Evolutionary conservation across 2,888 invertebrate genomes (phyloP).

Genomic region (Sphaerophoria rueppellii): DNA sequence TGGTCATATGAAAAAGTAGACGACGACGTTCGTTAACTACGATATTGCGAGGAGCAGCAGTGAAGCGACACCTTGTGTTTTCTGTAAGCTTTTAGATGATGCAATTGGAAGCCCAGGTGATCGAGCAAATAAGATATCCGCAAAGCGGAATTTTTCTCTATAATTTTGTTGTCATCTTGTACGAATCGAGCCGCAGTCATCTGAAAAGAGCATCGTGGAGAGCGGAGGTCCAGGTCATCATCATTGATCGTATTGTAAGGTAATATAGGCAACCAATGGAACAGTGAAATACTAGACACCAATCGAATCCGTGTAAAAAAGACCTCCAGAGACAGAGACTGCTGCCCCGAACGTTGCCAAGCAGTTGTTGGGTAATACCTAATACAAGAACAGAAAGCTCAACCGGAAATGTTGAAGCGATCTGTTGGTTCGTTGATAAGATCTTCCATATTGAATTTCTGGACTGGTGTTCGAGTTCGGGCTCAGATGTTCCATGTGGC

Average conservation of each 20-base stretch:
- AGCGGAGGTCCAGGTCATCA: constrained; percentile 44
- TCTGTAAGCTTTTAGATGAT: constrained; percentile 36
- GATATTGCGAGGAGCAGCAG: no score
- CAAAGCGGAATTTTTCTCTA: constrained; percentile 50
- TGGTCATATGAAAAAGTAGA: constrained; percentile 54
- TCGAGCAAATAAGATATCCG: constrained; percentile 68
- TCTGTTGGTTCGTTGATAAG: constrained; percentile 65
- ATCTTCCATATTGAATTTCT: constrained; percentile 70
- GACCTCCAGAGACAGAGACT: constrained; percentile 55
- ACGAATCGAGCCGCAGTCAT: constrained; percentile 46
- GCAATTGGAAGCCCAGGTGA: constrained; percentile 70
- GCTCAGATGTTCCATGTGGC: not conserved
- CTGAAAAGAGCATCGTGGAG: constrained; percentile 18
- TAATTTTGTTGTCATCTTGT: constrained; percentile 64
- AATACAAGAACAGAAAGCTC: constrained; percentile 47
- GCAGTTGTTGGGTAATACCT: constrained; percentile 25
- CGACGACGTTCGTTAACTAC: constrained; percentile 44
- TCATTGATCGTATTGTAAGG: constrained; percentile 18
- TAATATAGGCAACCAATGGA: constrained; percentile 3
- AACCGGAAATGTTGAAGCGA: constrained; percentile 69
- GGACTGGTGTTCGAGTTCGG: constrained; percentile 20
- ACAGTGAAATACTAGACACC: constrained; percentile 42
- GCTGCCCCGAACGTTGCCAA: constrained; percentile 36
- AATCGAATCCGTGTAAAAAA: constrained; percentile 39
- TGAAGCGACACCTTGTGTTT: constrained; percentile 63